Evolutionary conservation across 2,888 invertebrate species (phyloP).

Genomic region (Dorcus hopei): DNA sequence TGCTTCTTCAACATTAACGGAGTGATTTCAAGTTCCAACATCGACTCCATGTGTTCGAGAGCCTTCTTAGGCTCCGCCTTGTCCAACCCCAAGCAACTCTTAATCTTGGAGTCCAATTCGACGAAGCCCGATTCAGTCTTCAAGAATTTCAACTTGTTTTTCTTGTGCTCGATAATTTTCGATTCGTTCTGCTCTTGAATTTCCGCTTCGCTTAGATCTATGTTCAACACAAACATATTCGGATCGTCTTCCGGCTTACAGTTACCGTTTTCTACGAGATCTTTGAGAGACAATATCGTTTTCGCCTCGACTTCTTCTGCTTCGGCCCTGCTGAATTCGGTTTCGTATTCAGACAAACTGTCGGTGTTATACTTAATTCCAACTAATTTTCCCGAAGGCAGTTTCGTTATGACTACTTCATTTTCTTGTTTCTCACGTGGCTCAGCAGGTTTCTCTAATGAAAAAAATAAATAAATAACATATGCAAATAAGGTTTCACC

Average conservation of each 20-base stretch:
- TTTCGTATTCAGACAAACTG: conserved; percentile 59
- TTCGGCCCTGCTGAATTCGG: conserved; percentile 56
- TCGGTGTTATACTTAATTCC: conserved; percentile 65
- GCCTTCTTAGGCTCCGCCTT: conserved; percentile 72
- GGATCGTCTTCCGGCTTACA: conserved; percentile 23
- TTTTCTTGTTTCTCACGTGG: conserved; percentile 29
- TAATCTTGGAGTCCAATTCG: conserved; percentile 64
- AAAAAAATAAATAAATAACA: conserved; percentile 5
- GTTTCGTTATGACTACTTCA: conserved; percentile 60
- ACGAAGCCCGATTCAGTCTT: conserved; percentile 65
- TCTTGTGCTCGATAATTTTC: conserved; percentile 56
- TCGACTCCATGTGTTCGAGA: conserved; percentile 62
- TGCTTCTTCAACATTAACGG: conserved; percentile 79
- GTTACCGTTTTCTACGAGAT: conserved; percentile 40
- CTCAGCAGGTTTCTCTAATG: conserved; percentile 31
- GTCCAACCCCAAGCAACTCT: conserved; percentile 62
- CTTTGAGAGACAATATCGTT: conserved; percentile 61
- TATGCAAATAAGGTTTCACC: background rate
- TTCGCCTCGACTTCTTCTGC: conserved; percentile 66
- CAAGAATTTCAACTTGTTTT: conserved; percentile 57
- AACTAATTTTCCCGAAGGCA: conserved; percentile 61
- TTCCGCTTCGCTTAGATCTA: conserved; percentile 60
- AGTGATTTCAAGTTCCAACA: conserved; percentile 59
- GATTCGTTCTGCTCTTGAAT: conserved; percentile 53
- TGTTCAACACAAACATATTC: conserved; percentile 55